Evolutionary conservation across 2,113 vertebrate species (phyloP).

Genomic region (Scomber scombrus): DNA sequence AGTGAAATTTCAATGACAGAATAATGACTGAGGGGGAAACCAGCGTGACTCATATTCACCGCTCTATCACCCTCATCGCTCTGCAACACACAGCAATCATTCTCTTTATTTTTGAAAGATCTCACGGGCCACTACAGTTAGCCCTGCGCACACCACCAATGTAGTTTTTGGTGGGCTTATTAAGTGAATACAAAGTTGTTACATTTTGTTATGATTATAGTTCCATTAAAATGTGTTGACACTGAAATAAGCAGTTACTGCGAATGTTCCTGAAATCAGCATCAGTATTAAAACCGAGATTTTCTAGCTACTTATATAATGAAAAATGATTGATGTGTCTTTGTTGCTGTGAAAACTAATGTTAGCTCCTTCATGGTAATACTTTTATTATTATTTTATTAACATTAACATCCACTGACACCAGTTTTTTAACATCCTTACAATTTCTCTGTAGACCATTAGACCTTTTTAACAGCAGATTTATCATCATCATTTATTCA

Average conservation of each 20-base stretch:
- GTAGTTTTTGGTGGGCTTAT: slow-evolving; percentile 28
- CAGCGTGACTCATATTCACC: slow-evolving; percentile 75
- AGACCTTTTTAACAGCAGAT: no score
- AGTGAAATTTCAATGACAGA: slow-evolving; percentile 69
- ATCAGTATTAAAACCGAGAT: no score
- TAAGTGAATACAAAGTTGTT: slow-evolving; percentile 41
- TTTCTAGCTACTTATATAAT: no score
- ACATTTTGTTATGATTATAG: slow-evolving; percentile 12
- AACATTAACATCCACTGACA: no score
- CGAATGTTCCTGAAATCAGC: background rate
- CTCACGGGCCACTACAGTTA: slow-evolving; percentile 21
- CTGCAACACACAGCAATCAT: slow-evolving; percentile 56
- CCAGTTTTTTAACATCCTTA: no score
- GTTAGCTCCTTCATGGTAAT: no score
- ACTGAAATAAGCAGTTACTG: slow-evolving; percentile 20
- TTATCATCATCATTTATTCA: no score
- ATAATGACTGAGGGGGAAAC: slow-evolving; percentile 71
- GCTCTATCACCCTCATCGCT: slow-evolving; percentile 64
- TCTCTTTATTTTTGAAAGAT: slow-evolving; percentile 49
- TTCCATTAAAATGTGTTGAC: slow-evolving; percentile 33
- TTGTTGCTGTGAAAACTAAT: no score
- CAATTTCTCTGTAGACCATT: no score
- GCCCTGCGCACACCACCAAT: slow-evolving; percentile 24
- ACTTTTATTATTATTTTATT: no score
- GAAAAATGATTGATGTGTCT: no score